Base-by-base conservation (phyloP, 1,140 invertebrate species). In the Laupala kohalensis region DNA sequence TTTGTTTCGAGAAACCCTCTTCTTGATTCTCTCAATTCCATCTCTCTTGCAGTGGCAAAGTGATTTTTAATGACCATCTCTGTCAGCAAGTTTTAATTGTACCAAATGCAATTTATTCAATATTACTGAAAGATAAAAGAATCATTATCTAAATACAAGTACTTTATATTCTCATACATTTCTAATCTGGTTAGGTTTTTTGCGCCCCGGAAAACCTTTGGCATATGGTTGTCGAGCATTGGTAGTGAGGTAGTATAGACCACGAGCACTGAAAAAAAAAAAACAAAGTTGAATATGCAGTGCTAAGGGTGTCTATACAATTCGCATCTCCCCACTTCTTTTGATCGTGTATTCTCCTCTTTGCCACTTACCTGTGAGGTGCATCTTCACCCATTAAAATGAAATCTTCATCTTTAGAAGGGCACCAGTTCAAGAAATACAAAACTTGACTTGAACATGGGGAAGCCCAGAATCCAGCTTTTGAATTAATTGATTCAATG, bases 331-430 rank as follows among this genome's bases (percentile, higher is more conserved):
- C n/a, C n/a, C n/a, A n/a, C n/a, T n/a, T n/a, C n/a, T n/a, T n/a
- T n/a, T n/a, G n/a, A n/a, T n/a, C 30, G 67, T 69, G 12, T 28
- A 37, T 19, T 15, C 1, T 25, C 12, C 28, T 3, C 23, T 67
- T 9, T 9, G 6, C 26, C 27, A 29, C 86, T 87, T 80, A 92
- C 90, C 87, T 87, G 77, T 83, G 85, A 37, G 86, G 86, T 19
- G 89, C 85, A 79, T 93, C 88, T 82, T 93, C 91, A 25, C 92
- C 92, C 91, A 93, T 93, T 1, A 90, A 81, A 62, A 92, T 88
- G 80, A 91, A 91, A 28, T 93, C 89, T 0, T 88, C 85, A 71
- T 89, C 88, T 73, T 86, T 83, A 1, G 91, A 89, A 74, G 87
- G 87, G 80, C 92, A 93, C 87, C 89, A 91, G 19, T 91, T 90